Percentiles rank a stretch among this genome's conserved stretches.
These are phyloP conservation scores for Ptilorrhoa leucosticta DNA, from an alignment of 2,113 vertebrate species.

Conservation along the genomic window DNA sequence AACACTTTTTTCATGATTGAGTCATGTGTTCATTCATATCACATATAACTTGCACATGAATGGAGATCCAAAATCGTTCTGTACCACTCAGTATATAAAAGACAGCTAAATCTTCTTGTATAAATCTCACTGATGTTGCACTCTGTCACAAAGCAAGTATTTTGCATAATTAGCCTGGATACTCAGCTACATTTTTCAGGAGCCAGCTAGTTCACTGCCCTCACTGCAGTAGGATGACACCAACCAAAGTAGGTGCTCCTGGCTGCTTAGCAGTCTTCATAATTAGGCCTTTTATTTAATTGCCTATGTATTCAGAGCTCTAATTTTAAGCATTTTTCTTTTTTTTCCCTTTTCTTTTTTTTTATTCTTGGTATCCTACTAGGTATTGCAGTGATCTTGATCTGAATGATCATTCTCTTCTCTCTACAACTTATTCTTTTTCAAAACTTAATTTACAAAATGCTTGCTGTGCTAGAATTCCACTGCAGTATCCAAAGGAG, in stretches of 20 bases:
- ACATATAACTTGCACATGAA: neutral
- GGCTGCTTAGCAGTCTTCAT: neutral
- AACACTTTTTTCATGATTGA: neutral
- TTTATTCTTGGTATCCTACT: neutral
- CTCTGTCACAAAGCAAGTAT: neutral
- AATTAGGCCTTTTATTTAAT: slow-evolving; percentile 30
- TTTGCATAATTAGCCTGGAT: slow-evolving; percentile 45
- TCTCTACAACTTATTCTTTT: neutral
- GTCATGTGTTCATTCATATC: neutral
- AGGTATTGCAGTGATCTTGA: neutral
- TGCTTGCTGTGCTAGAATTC: neutral
- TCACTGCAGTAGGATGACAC: slow-evolving; percentile 1
- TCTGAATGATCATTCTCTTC: neutral
- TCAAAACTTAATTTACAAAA: neutral
- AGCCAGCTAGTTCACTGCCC: slow-evolving; percentile 23
- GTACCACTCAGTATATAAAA: neutral
- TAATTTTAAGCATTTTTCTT: neutral
- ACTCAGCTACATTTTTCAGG: slow-evolving; percentile 6
- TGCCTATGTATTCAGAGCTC: neutral
- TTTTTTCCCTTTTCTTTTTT: neutral
- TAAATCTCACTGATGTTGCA: slow-evolving; percentile 20
- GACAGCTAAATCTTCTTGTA: neutral
- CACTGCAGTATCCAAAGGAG: neutral
- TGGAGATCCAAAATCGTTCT: neutral
- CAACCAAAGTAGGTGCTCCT: neutral